Percentiles rank a stretch among this genome's conserved stretches.
Conservation (phyloP, 2,113 vertebrate genomes). For the Catagonus wagneri region DNA sequence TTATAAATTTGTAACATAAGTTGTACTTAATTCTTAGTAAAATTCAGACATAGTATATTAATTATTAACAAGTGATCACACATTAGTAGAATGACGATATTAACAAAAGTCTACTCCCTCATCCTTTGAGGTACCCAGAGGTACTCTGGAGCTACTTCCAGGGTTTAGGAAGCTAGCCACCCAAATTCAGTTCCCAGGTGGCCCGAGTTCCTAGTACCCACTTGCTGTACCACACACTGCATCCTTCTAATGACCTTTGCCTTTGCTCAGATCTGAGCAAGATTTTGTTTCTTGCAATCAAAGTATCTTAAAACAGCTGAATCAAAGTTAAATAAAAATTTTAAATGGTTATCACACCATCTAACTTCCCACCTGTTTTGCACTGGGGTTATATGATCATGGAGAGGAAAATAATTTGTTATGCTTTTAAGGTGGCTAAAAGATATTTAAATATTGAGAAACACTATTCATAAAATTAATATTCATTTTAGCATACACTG, state of each 20-base stretch:
- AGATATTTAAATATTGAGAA: constrained; percentile 20
- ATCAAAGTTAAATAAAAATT: constrained; percentile 33
- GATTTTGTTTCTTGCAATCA: neutral
- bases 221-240: neutral
- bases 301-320: neutral
- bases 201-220: neutral
- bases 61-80: neutral
- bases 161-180: neutral
- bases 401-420: neutral
- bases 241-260: neutral
- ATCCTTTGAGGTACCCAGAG: neutral
- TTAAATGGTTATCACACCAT: neutral
- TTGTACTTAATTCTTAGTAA: neutral
- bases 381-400: neutral
- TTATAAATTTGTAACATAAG: neutral
- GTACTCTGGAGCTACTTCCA: neutral
- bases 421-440: neutral
- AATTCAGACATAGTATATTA: neutral
- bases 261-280: neutral
- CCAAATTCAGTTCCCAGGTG: neutral
- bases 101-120: neutral
- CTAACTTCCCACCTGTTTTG: neutral
- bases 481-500: neutral
- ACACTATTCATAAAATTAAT: neutral
- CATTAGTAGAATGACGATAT: neutral